Conservation (phyloP, 1,140 invertebrate species). For the Ceratina calcarata region DNA sequence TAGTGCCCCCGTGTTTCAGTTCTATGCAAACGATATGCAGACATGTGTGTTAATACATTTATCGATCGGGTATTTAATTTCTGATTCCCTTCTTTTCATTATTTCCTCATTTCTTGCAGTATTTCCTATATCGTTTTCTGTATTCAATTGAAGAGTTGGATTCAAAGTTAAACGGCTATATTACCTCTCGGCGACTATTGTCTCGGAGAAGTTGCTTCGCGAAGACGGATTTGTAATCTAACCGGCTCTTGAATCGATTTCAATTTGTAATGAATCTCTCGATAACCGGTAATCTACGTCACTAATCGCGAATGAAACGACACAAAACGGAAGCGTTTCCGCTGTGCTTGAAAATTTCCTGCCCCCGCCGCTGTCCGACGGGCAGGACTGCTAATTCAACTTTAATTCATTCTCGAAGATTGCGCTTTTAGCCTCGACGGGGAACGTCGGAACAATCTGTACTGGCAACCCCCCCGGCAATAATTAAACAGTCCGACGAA, state of each 20-base stretch:
- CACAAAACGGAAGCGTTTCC: background rate
- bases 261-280: slow-evolving; percentile 37
- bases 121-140: too few relatives aligned
- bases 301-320: slow-evolving; percentile 34
- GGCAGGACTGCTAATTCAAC: slow-evolving; percentile 22
- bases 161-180: too few relatives aligned
- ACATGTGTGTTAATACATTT: too few relatives aligned
- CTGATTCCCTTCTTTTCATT: too few relatives aligned
- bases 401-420: slow-evolving; percentile 38
- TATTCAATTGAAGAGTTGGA: too few relatives aligned
- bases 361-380: background rate
- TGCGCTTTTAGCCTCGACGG: slow-evolving; percentile 7
- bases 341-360: background rate
- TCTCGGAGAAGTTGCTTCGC: background rate
- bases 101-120: too few relatives aligned
- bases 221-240: background rate
- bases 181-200: too few relatives aligned
- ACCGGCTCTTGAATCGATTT: slow-evolving; percentile 14
- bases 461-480: background rate
- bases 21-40: too few relatives aligned
- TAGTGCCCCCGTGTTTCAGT: too few relatives aligned
- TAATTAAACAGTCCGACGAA: slow-evolving; percentile 18
- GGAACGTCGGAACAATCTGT: background rate
- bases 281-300: slow-evolving; percentile 11
- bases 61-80: too few relatives aligned